These are phyloP conservation scores for Merodon equestris DNA, from an alignment of 2,888 invertebrate genomes.

Conservation along the genomic window DNA sequence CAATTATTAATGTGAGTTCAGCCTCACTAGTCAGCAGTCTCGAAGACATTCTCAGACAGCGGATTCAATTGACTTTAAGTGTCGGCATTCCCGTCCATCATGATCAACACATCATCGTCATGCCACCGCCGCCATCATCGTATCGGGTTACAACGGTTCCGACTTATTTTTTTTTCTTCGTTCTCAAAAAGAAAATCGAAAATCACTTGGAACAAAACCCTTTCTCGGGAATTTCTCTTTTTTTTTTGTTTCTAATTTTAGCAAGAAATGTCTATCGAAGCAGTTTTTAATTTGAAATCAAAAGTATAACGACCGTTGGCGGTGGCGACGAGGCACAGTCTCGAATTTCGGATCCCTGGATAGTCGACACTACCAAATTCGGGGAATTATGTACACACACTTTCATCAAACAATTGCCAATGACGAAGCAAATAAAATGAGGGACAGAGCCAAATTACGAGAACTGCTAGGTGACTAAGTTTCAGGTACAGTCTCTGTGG, in stretches of 20 bases:
- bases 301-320: constrained; percentile 16
- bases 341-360: constrained; percentile 47
- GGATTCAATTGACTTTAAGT: constrained; percentile 36
- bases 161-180: too few relatives aligned
- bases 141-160: too few relatives aligned
- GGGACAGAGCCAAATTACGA: constrained; percentile 1
- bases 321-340: constrained; percentile 8
- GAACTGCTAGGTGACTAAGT: constrained; percentile 34
- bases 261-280: constrained; percentile 5
- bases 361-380: constrained; percentile 8
- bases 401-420: constrained; percentile 5
- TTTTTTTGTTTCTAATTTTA: constrained; percentile 38
- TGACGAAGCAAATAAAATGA: constrained; percentile 20
- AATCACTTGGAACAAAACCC: too few relatives aligned
- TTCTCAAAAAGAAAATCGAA: too few relatives aligned
- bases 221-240: background rate
- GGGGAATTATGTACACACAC: constrained; percentile 2
- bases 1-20: constrained; percentile 50
- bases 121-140: too few relatives aligned
- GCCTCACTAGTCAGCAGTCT: background rate
- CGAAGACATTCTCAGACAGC: constrained; percentile 53
- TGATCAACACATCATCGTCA: constrained; percentile 9
- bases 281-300: background rate
- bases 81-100: constrained; percentile 21
- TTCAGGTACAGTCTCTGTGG: constrained; percentile 52